Conservation (phyloP, 1,140 invertebrate genomes). For the Hypothenemus hampei region DNA sequence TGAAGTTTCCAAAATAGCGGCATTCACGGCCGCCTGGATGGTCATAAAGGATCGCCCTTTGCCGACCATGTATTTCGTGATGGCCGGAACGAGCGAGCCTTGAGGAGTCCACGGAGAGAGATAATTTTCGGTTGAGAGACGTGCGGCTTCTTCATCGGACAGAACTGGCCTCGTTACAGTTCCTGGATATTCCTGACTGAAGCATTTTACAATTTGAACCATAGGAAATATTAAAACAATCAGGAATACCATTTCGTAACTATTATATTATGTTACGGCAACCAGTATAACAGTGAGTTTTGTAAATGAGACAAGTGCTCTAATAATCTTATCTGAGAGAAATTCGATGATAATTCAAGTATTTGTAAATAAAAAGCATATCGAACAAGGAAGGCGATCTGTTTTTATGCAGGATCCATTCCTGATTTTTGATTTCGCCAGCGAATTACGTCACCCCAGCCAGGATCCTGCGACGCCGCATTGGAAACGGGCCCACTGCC, state of each 20-base stretch:
- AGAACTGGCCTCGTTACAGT: conserved; percentile 1
- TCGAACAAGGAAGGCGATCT: not conserved
- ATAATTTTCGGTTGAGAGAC: not conserved
- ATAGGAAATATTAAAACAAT: no score
- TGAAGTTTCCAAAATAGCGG: not conserved
- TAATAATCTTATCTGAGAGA: no score
- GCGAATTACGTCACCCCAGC: not conserved
- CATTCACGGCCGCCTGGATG: conserved; percentile 1
- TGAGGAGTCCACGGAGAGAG: not conserved
- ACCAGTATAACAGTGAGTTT: no score
- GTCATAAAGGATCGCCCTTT: not conserved
- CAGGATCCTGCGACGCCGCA: conserved; percentile 9
- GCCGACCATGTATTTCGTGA: not conserved
- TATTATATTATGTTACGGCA: no score
- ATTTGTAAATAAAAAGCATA: no score
- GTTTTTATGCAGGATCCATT: no score
- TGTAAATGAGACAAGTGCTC: no score
- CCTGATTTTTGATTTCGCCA: not conserved
- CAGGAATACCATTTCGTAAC: no score
- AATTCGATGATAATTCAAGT: no score
- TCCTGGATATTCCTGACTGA: conserved; percentile 4
- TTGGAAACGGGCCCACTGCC: not conserved
- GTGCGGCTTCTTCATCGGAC: not conserved
- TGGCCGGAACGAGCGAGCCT: not conserved
- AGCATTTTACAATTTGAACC: not conserved